phyloP scores from a whole-genome alignment of 1,140 invertebrate species.

The Drosophila navojoa region DNA sequence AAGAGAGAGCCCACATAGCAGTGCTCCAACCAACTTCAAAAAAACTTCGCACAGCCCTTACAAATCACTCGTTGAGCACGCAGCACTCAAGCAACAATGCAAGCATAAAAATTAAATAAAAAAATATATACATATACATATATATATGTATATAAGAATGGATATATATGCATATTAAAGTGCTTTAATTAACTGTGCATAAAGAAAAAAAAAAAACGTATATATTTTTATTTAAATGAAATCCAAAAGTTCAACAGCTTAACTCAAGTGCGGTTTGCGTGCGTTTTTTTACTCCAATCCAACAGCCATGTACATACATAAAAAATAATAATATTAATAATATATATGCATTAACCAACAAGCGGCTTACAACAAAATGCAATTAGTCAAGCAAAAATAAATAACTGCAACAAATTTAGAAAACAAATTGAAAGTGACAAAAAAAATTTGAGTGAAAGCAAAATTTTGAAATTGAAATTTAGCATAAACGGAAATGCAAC shows the following conservation, averaged over 20 bases:
- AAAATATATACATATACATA: slow-evolving; percentile 10
- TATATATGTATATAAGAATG: no score
- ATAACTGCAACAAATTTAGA: slow-evolving; percentile 15
- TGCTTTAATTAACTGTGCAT: slow-evolving; percentile 59
- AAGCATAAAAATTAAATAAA: slow-evolving; percentile 21
- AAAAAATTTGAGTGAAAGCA: slow-evolving; percentile 18
- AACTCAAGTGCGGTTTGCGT: slow-evolving; percentile 47
- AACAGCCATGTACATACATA: slow-evolving; percentile 72
- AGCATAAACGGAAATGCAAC: slow-evolving; percentile 72
- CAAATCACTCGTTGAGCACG: slow-evolving; percentile 73
- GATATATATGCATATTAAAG: slow-evolving; percentile 41
- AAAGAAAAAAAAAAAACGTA: background rate
- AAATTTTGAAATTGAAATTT: slow-evolving; percentile 17
- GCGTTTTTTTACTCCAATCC: slow-evolving; percentile 9
- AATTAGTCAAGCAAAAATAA: slow-evolving; percentile 31
- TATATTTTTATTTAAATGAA: slow-evolving; percentile 6
- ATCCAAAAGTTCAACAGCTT: slow-evolving; percentile 37
- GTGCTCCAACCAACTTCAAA: slow-evolving; percentile 5
- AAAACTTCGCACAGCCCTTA: slow-evolving; percentile 38
- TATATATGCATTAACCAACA: slow-evolving; percentile 47
- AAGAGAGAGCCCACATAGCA: background rate
- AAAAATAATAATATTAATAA: slow-evolving; percentile 44
- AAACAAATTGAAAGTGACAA: slow-evolving; percentile 5
- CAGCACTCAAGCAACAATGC: slow-evolving; percentile 50
- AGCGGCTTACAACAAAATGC: slow-evolving; percentile 33